These are phyloP conservation scores for Noctilio leporinus DNA, from an alignment of 2,113 vertebrate species.

Conservation along the genomic window DNA sequence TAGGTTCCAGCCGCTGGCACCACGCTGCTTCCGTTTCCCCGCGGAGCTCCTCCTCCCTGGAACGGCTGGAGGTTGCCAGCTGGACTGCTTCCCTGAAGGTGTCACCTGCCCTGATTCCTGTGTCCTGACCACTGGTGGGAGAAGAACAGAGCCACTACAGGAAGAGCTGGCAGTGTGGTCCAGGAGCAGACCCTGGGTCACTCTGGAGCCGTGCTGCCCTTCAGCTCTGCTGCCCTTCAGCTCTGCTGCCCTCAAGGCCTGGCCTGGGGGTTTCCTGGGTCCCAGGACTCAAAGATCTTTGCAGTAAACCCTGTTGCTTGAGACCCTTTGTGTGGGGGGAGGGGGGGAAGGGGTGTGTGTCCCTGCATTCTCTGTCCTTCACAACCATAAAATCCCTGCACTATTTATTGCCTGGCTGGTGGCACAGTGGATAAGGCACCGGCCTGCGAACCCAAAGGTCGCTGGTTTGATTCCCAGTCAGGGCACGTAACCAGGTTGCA, in stretches of 20 bases:
- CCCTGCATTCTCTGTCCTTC: not conserved
- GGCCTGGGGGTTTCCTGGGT: not conserved
- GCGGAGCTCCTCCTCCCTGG: not conserved
- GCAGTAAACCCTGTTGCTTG: not conserved
- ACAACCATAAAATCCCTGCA: not conserved
- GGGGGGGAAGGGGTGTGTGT: no score
- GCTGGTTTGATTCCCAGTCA: no score
- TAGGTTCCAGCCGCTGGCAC: not conserved
- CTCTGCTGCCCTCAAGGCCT: not conserved
- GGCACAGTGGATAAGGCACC: no score
- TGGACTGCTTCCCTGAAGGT: not conserved
- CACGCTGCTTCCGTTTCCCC: not conserved
- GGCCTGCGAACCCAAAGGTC: no score
- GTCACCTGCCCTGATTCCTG: not conserved
- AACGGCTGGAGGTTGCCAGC: not conserved
- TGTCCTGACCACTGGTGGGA: not conserved
- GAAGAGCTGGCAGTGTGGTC: not conserved
- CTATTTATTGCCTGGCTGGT: no score
- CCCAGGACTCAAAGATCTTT: not conserved
- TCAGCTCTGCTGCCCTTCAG: not conserved
- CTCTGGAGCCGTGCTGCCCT: rapidly evolving
- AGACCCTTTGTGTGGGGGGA: not conserved
- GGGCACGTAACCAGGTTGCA: no score
- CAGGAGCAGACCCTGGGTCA: no score
- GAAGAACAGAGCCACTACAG: not conserved